Conservation (phyloP, 2,797 vertebrate species). For the Oreortyx pictus region DNA sequence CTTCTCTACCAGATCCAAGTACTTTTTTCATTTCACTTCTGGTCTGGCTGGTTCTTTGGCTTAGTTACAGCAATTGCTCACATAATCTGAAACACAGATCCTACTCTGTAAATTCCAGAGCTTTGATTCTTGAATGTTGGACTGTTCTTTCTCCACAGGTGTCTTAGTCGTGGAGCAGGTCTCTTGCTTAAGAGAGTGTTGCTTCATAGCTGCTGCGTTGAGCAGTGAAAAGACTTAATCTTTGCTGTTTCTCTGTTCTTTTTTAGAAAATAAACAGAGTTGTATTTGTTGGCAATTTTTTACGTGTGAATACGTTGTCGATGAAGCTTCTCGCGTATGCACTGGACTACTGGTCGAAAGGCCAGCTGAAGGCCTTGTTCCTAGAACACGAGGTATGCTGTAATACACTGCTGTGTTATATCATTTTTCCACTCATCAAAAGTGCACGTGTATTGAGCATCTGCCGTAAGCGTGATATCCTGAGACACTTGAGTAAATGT, state of each 20-base stretch:
- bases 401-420: background rate
- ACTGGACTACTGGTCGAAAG: constrained; percentile 88
- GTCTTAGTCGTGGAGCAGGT: background rate
- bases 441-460: background rate
- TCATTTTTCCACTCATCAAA: background rate
- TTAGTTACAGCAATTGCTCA: background rate
- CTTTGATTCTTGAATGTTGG: background rate
- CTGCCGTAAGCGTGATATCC: background rate
- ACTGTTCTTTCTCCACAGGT: background rate
- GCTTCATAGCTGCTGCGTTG: background rate
- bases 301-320: constrained; percentile 87
- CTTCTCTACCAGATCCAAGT: constrained; percentile 29
- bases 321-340: constrained; percentile 88
- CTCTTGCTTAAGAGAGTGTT: background rate
- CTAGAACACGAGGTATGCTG: constrained; percentile 85
- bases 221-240: constrained; percentile 36
- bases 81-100: constrained; percentile 10
- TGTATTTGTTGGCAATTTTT: constrained; percentile 88
- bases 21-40: background rate
- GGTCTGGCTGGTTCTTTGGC: background rate
- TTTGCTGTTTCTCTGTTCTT: constrained; percentile 5
- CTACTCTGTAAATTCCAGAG: background rate
- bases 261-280: constrained; percentile 86
- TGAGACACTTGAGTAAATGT: background rate
- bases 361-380: constrained; percentile 86